Base-by-base conservation (phyloP, 1,140 invertebrate genomes). In the Dendroctonus valens region DNA sequence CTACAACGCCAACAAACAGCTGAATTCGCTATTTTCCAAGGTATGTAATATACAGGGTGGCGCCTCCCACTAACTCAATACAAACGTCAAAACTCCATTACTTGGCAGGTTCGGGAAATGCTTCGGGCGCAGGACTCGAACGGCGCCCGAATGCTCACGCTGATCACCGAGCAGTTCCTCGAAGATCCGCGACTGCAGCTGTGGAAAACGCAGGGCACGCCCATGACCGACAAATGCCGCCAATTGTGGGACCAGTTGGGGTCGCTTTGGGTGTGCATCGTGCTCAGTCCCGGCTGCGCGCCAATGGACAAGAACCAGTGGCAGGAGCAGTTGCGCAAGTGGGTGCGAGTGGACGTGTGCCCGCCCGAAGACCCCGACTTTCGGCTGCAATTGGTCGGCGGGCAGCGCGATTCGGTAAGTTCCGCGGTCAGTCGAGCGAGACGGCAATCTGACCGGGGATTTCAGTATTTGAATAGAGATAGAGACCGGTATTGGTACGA, bases 131-230 rank as follows among this genome's bases (percentile, higher is more conserved):
- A 89, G 78, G 91, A 93, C 79, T 92, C 90, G 2, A 93, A 93
- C 79, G 91, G 91, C 70, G 89, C 91, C 60, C 80, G 91, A 68
- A 92, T 93, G 90, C 79, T 94, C 57, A 90, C 89, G 64, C 80
- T 93, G 65, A 93, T 94, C 76, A 93, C 91, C n/a, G 90, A 93
- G 79, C 91, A 94, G 83, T 94, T 94, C 81, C 84, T 93, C 62
- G 89, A 88, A 9, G 91, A 93, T 79, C 91, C 91, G 53, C 80
- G 90, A 44, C 81, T 93, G 11, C 81, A 89, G n/a, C 82, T 91
- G 52, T 93, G 91, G 90, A 85, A 89, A 78, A 86, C 88, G 68
- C 89, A 92, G 76, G 90, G 84, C 74, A 90, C 85, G 65, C 89
- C 86, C 3, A 91, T 92, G 89, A 90, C 87, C 59, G 90, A 92